Percentiles rank a stretch among this genome's conserved stretches.
Evolutionary conservation across 2,113 vertebrate genomes (phyloP).

Genomic region (Struthio camelus): DNA sequence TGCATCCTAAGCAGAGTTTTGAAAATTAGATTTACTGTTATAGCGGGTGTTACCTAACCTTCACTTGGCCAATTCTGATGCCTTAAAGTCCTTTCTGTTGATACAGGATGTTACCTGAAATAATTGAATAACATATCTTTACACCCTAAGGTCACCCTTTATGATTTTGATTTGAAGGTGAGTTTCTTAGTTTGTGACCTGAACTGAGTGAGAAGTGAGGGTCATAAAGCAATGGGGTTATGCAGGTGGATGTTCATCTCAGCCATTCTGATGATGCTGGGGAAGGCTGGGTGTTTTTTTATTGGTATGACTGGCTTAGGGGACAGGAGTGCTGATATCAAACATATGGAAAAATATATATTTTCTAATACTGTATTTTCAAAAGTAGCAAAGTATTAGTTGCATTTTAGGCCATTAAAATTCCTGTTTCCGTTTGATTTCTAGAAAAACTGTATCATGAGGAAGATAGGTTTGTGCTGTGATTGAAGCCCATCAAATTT

Average conservation of each 20-base stretch:
- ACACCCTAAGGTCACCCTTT: background rate
- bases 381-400: background rate
- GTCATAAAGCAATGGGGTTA: background rate
- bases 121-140: background rate
- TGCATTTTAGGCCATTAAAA: background rate
- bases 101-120: background rate
- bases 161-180: background rate
- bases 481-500: background rate
- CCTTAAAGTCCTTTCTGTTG: background rate
- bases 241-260: background rate
- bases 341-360: rapidly evolving
- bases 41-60: background rate
- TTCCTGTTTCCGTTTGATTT: background rate
- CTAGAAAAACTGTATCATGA: background rate
- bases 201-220: rapidly evolving
- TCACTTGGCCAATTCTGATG: background rate
- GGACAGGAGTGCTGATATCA: background rate
- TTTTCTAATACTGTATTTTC: background rate
- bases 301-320: background rate
- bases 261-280: background rate
- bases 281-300: background rate
- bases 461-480: background rate
- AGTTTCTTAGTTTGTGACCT: background rate
- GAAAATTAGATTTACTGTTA: background rate
- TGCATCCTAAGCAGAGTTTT: background rate